A percentile compares a stretch with the other conserved stretches of the same genome.
Conservation (phyloP, 2,888 invertebrate species). For the Eupithecia abbreviata region DNA sequence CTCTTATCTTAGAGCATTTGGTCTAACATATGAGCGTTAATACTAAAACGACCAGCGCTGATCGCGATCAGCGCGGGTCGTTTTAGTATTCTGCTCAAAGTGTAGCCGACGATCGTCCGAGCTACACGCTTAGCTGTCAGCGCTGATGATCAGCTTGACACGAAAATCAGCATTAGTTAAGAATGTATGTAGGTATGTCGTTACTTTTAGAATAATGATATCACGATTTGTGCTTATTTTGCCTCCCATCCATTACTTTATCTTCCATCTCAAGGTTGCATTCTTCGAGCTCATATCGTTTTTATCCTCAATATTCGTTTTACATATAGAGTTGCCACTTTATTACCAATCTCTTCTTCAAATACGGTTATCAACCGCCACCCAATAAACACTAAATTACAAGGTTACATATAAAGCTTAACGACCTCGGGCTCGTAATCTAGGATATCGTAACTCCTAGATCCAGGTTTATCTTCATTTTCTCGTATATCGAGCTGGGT, state of each 20-base stretch:
- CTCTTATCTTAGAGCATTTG: no score
- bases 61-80: no score
- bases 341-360: slow-evolving; percentile 1
- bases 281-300: background rate
- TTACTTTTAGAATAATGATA: no score
- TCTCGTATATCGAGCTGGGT: slow-evolving; percentile 16
- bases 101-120: no score
- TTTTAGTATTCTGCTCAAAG: no score
- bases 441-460: slow-evolving; percentile 39
- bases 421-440: slow-evolving; percentile 34
- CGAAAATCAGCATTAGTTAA: no score
- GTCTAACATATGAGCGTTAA: no score
- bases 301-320: background rate
- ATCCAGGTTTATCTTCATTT: slow-evolving; percentile 20
- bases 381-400: slow-evolving; percentile 24
- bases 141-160: no score
- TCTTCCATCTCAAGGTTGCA: background rate
- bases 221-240: background rate
- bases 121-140: no score
- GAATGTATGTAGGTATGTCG: no score
- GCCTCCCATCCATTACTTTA: background rate
- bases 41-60: no score
- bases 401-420: slow-evolving; percentile 25
- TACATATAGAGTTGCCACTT: background rate
- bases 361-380: background rate